phyloP scores from a whole-genome alignment of 2,888 invertebrate genomes.

The Rambutsinella grinnellia region DNA sequence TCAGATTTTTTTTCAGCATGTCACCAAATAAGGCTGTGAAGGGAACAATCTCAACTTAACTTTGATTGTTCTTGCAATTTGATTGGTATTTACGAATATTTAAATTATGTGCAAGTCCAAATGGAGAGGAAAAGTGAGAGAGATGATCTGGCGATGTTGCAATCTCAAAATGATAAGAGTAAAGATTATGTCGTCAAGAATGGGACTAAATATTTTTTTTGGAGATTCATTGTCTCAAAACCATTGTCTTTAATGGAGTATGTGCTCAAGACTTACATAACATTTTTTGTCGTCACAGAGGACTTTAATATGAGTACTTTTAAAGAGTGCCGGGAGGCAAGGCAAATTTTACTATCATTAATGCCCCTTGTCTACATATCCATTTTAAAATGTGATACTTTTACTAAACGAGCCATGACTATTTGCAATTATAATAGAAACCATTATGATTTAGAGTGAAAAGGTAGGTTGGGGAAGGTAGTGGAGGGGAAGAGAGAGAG shows the following conservation, averaged over 20 bases:
- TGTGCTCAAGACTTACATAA: background rate
- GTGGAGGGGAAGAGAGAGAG: background rate
- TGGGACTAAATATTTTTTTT: background rate
- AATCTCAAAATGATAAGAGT: background rate
- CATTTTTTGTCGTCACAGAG: background rate
- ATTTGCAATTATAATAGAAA: background rate
- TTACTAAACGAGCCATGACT: background rate
- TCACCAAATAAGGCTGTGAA: slow-evolving; percentile 27
- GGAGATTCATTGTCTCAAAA: background rate
- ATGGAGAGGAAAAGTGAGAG: background rate
- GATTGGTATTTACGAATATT: background rate
- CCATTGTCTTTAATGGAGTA: background rate
- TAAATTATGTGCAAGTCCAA: background rate
- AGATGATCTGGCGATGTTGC: background rate
- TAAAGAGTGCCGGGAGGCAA: too few species aligned
- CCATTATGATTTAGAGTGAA: background rate
- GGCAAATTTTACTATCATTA: background rate
- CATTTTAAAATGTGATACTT: background rate
- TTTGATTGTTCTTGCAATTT: background rate
- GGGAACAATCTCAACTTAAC: background rate
- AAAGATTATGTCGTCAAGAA: too few species aligned
- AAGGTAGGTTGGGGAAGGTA: background rate
- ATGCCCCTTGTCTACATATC: background rate
- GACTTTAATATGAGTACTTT: background rate
- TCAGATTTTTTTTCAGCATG: background rate